A percentile compares a stretch with the other conserved stretches of the same genome.
phyloP scores from a whole-genome alignment of 2,113 vertebrate genomes.

The Ceratotherium simum region DNA sequence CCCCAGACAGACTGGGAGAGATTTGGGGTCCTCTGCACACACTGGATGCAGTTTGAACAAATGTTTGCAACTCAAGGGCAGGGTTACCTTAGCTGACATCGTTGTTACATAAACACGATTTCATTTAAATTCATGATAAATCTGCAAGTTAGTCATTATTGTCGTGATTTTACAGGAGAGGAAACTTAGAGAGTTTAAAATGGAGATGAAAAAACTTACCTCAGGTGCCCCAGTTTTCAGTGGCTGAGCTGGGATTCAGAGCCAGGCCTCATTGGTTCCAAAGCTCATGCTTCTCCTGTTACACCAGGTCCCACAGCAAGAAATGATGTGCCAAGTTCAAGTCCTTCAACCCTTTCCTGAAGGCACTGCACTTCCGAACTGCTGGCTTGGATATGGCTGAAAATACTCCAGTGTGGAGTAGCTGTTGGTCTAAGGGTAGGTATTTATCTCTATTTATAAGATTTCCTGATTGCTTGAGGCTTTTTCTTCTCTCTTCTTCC shows the following conservation, averaged over 20 bases:
- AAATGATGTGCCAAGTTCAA: slow-evolving; percentile 34
- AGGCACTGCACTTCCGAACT: background rate
- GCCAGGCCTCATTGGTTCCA: background rate
- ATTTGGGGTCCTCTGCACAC: background rate
- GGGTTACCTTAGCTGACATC: slow-evolving; percentile 30
- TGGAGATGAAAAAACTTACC: background rate
- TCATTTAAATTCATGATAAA: slow-evolving; percentile 20
- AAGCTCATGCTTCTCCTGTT: background rate
- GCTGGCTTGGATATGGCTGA: slow-evolving; percentile 17
- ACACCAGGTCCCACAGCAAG: background rate
- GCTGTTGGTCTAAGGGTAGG: background rate
- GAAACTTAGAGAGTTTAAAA: slow-evolving; percentile 26
- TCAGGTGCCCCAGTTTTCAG: background rate
- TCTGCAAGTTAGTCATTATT: slow-evolving; percentile 16
- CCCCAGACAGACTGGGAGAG: background rate
- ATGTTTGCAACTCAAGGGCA: slow-evolving; percentile 41
- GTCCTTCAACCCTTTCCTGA: slow-evolving; percentile 23
- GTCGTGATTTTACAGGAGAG: background rate
- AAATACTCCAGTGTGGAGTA: background rate
- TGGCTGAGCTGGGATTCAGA: background rate
- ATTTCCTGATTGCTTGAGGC: slow-evolving; percentile 34
- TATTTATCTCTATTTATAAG: background rate
- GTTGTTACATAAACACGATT: background rate
- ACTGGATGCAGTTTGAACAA: background rate
- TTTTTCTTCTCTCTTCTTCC: background rate